These are phyloP conservation scores for Echeneis naucrates DNA, from an alignment of 2,797 vertebrate genomes.

Conservation along the genomic window DNA sequence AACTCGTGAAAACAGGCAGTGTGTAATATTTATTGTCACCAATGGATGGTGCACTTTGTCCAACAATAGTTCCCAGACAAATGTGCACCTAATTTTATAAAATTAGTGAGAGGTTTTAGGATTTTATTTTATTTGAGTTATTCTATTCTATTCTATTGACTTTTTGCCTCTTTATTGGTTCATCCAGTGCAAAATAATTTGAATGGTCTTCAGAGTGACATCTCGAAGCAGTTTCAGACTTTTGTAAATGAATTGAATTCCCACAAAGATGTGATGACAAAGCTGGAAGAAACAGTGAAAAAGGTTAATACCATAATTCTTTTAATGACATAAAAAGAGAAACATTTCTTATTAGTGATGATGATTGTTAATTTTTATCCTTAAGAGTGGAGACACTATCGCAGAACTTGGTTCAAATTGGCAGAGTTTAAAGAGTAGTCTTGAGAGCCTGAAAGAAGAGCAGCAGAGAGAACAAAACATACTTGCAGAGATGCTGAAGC, in stretches of 20 bases:
- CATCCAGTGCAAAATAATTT: constrained; percentile 77
- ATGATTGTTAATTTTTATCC: constrained; percentile 24
- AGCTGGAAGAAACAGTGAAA: constrained; percentile 71
- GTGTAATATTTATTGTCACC: constrained; percentile 27
- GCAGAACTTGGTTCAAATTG: constrained; percentile 71
- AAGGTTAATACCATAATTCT: constrained; percentile 70
- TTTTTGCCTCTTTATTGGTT: constrained; percentile 20
- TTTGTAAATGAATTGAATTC: constrained; percentile 70
- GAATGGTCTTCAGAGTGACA: constrained; percentile 66
- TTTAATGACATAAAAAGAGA: background rate
- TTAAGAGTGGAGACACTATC: constrained; percentile 64
- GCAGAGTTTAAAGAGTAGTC: constrained; percentile 68
- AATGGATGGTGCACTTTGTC: constrained; percentile 67
- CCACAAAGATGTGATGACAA: constrained; percentile 69
- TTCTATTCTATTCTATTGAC: background rate
- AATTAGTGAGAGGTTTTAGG: background rate
- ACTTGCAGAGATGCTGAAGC: constrained; percentile 76
- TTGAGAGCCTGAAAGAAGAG: constrained; percentile 74
- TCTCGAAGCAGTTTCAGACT: constrained; percentile 75
- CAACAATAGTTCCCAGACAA: background rate
- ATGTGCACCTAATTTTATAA: background rate
- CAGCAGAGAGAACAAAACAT: constrained; percentile 70
- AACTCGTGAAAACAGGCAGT: background rate
- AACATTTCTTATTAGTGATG: constrained; percentile 19
- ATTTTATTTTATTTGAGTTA: too few relatives aligned